Evolutionary conservation across 2,113 vertebrate genomes (phyloP).

Genomic region (Syrmaticus mikado): DNA sequence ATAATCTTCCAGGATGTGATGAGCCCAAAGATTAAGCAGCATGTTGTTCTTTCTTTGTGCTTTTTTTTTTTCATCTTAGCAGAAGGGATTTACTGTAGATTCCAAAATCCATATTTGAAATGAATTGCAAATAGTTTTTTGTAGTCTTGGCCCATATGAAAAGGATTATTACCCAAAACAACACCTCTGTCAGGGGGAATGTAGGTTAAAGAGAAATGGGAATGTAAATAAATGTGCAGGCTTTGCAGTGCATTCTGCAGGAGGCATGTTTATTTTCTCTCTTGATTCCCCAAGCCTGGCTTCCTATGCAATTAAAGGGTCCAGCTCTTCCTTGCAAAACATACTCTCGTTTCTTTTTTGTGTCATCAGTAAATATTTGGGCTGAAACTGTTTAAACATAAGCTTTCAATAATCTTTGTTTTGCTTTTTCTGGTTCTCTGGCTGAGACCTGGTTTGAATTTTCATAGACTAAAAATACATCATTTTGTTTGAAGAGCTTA

Average conservation of each 20-base stretch:
- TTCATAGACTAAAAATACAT: not conserved
- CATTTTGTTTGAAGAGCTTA: slow-evolving; percentile 29
- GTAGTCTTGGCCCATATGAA: slow-evolving; percentile 47
- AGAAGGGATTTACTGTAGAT: slow-evolving; percentile 60
- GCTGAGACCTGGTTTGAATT: not conserved
- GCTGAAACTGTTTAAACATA: slow-evolving; percentile 53
- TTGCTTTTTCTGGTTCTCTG: not conserved
- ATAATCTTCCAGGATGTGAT: slow-evolving; percentile 69
- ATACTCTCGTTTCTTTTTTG: not conserved
- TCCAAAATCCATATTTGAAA: slow-evolving; percentile 73
- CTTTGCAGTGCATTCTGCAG: slow-evolving; percentile 36
- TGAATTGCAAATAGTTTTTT: slow-evolving; percentile 66
- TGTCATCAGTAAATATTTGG: slow-evolving; percentile 64
- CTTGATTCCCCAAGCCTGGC: not conserved
- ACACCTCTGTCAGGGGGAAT: slow-evolving; percentile 38
- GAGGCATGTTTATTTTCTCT: slow-evolving; percentile 32
- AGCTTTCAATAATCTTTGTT: slow-evolving; percentile 59
- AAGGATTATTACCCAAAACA: slow-evolving; percentile 63
- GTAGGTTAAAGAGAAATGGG: slow-evolving; percentile 63
- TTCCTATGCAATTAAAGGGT: slow-evolving; percentile 29
- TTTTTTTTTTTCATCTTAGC: slow-evolving; percentile 48
- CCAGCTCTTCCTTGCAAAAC: slow-evolving; percentile 27
- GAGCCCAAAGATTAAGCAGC: slow-evolving; percentile 64
- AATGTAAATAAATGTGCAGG: slow-evolving; percentile 50
- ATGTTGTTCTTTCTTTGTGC: slow-evolving; percentile 54